Evolutionary conservation across 2,888 invertebrate species (phyloP).

Genomic region (Ectobius pallidus): DNA sequence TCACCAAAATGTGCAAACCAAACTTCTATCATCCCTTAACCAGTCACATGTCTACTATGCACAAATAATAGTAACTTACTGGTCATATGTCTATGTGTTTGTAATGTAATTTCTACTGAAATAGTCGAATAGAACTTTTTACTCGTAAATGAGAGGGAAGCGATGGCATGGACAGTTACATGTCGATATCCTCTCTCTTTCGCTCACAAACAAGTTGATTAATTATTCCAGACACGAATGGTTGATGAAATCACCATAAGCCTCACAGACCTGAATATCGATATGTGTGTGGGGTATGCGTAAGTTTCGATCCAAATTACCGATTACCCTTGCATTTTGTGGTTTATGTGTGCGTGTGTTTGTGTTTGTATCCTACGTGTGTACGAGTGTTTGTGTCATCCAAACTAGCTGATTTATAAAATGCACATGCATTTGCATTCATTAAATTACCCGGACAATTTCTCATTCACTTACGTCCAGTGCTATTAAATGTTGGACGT

Average conservation of each 20-base stretch:
- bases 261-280: constrained; percentile 28
- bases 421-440: constrained; percentile 29
- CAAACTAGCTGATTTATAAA: constrained; percentile 26
- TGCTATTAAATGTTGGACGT: constrained; percentile 15
- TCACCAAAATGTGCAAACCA: too few relatives aligned
- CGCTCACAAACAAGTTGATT: constrained; percentile 18
- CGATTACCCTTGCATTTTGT: constrained; percentile 17
- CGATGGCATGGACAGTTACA: neutral
- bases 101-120: too few relatives aligned
- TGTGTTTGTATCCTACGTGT: too few relatives aligned
- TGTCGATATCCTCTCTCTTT: constrained; percentile 3
- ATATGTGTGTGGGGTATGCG: constrained; percentile 8
- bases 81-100: too few relatives aligned
- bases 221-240: constrained; percentile 33
- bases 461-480: constrained; percentile 3
- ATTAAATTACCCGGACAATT: constrained; percentile 21
- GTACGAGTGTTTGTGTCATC: constrained; percentile 1
- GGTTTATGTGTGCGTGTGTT: too few relatives aligned
- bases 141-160: too few relatives aligned
- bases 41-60: too few relatives aligned
- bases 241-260: constrained; percentile 30
- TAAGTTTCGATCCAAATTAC: constrained; percentile 24
- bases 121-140: too few relatives aligned
- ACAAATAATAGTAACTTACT: too few relatives aligned
- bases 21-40: too few relatives aligned